Percentiles rank a stretch among this genome's conserved stretches.
phyloP scores from a whole-genome alignment of 1,140 invertebrate genomes.

The Ostrea edulis region DNA sequence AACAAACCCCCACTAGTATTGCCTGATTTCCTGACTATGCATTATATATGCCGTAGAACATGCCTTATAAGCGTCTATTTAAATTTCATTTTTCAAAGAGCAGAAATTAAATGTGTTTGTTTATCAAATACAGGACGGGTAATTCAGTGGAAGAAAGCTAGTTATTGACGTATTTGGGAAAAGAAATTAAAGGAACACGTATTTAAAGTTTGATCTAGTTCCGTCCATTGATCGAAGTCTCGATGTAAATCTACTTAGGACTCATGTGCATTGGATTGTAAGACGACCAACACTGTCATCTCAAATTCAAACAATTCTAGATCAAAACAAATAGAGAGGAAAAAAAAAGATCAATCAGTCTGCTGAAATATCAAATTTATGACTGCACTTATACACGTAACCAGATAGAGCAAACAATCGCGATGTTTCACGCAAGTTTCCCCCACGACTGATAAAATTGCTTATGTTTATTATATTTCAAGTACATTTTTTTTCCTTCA shows the following conservation, averaged over 20 bases:
- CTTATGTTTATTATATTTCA: too few species aligned
- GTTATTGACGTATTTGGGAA: not conserved
- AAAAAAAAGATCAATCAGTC: not conserved
- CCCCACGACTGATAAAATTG: too few species aligned
- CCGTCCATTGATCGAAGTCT: not conserved
- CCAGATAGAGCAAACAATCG: too few species aligned
- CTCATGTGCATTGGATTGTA: not conserved
- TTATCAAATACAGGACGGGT: not conserved
- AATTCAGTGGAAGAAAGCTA: not conserved
- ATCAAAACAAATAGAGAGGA: not conserved
- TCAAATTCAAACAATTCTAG: constrained; percentile 3
- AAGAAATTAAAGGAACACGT: not conserved
- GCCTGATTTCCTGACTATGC: not conserved
- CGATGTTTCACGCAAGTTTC: too few species aligned
- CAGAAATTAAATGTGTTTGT: not conserved
- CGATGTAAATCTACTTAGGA: not conserved
- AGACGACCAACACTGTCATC: not conserved
- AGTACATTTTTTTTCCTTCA: too few species aligned
- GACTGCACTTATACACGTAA: too few species aligned
- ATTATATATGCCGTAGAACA: not conserved
- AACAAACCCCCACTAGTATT: not conserved
- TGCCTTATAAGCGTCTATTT: not conserved
- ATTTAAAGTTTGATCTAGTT: not conserved
- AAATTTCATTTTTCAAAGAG: constrained; percentile 22
- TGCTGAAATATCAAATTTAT: not conserved